phyloP scores from a whole-genome alignment of 2,797 vertebrate genomes.

The Lindbergichthys nudifrons region DNA sequence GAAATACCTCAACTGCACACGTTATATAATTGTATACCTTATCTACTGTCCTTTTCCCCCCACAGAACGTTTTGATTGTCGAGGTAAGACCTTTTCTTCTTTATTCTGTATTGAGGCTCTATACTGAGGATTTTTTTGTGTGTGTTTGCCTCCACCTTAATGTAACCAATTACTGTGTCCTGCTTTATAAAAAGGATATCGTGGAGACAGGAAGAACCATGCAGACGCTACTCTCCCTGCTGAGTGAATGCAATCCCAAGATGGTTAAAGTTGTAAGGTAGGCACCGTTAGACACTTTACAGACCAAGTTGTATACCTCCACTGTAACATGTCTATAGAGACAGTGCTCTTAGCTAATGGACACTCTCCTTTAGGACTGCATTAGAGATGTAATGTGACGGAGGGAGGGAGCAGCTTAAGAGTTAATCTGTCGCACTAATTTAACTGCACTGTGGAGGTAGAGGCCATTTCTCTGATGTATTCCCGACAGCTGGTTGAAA shows the following conservation, averaged over 20 bases:
- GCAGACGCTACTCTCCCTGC: constrained; percentile 85
- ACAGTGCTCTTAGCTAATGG: constrained; percentile 72
- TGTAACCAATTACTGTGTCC: constrained; percentile 11
- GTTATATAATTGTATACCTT: neutral
- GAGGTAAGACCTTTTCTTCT: constrained; percentile 82
- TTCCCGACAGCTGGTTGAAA: constrained; percentile 35
- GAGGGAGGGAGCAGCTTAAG: constrained; percentile 74
- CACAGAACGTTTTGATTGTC: constrained; percentile 90
- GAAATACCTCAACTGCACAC: neutral
- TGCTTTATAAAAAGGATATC: constrained; percentile 81
- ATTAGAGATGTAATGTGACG: constrained; percentile 68
- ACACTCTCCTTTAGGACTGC: constrained; percentile 56
- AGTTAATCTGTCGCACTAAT: constrained; percentile 74
- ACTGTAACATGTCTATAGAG: constrained; percentile 25
- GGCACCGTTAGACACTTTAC: constrained; percentile 18
- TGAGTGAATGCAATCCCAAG: constrained; percentile 85
- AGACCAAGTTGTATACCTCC: constrained; percentile 21
- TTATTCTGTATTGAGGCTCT: neutral
- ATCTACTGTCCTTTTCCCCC: constrained; percentile 23
- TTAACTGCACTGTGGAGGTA: constrained; percentile 57
- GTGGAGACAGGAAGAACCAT: constrained; percentile 90
- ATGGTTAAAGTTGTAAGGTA: constrained; percentile 92
- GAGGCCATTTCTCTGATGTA: constrained; percentile 40
- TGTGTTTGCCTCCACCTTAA: neutral
- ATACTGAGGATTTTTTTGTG: neutral